Base-by-base conservation (phyloP, 1,140 invertebrate genomes). In the Cotesia chilonis region DNA sequence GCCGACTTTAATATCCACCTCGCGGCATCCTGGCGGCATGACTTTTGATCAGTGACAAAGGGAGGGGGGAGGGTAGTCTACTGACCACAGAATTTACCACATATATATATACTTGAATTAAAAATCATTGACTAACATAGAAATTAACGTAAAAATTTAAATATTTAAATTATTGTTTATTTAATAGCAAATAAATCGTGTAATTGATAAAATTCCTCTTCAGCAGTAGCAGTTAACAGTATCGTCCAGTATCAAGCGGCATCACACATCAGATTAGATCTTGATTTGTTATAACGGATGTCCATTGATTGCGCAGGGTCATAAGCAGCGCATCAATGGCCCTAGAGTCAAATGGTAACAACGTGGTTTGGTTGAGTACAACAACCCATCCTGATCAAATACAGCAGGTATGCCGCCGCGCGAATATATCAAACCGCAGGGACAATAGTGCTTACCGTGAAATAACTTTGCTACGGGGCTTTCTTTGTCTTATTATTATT, bases 341-440 rank as follows among this genome's bases (percentile, higher is more conserved):
- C 79, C 78, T 85, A 79, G 84, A 85, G 82, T 84, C 83, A 78
- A 84, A 84, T 82, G 80, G 81, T 82, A 83, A 76, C 81, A 84
- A 82, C 81, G 80, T 84, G 78, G 80, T 83, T 75, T 84, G 81
- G 82, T 84, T 84, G 72, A 84, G 78, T 78, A 74, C 81, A 80
- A 82, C 82, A 80, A 82, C 82, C 74, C 79, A 77, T 80, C 80
- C 81, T 78, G 79, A 84, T 83, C 81, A 84, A 75, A 82, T 84
- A 84, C 82, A 83, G 80, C 81, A 84, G 82, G 82, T 84, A 84
- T 79, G 81, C 73, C 69, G 70, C 73, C 47, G 64, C 65, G 70
- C 52, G 59, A 64, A 70, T 52, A 60, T 47, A 68, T 10, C 69
- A 57, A 73, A 47, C n/a, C 47, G 54, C 59, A 12, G 54, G 54